A percentile compares a stretch with the other conserved stretches of the same genome.
Evolutionary conservation across 2,888 invertebrate species (phyloP).

Genomic region (Melinaea menophilus): DNA sequence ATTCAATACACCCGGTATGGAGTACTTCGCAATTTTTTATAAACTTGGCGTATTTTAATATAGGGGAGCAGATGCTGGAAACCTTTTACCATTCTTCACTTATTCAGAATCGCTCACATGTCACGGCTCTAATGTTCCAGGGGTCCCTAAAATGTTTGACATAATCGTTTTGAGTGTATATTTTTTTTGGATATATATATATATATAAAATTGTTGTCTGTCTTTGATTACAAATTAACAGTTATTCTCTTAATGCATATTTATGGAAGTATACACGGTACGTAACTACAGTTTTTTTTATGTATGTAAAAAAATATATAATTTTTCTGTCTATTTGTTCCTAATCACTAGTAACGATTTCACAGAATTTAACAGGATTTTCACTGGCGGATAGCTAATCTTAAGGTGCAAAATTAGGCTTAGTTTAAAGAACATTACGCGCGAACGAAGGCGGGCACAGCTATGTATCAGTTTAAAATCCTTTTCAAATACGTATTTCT

Average conservation of each 20-base stretch:
- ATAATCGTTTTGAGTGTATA: constrained; percentile 39
- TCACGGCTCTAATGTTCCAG: constrained; percentile 48
- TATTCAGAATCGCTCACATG: constrained; percentile 44
- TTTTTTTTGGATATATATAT: constrained; percentile 35
- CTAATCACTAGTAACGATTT: no score
- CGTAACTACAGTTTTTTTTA: no score
- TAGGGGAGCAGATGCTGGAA: constrained; percentile 66
- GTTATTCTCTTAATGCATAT: not conserved
- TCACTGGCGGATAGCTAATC: no score
- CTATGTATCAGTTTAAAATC: no score
- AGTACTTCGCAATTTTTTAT: constrained; percentile 47
- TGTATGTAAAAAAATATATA: no score
- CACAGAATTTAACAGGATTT: no score
- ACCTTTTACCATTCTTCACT: constrained; percentile 56
- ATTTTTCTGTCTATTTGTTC: no score
- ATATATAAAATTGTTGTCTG: not conserved
- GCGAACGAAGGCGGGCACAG: no score
- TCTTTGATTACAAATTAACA: constrained; percentile 20
- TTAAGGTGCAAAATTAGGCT: no score
- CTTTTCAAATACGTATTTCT: no score
- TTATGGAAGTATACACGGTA: no score
- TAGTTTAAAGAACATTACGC: no score
- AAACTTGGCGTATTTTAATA: constrained; percentile 59
- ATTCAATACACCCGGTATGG: constrained; percentile 16
- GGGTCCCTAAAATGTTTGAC: constrained; percentile 43